These are phyloP conservation scores for Sepiola atlantica DNA, from an alignment of 2,888 invertebrate species.

Conservation along the genomic window DNA sequence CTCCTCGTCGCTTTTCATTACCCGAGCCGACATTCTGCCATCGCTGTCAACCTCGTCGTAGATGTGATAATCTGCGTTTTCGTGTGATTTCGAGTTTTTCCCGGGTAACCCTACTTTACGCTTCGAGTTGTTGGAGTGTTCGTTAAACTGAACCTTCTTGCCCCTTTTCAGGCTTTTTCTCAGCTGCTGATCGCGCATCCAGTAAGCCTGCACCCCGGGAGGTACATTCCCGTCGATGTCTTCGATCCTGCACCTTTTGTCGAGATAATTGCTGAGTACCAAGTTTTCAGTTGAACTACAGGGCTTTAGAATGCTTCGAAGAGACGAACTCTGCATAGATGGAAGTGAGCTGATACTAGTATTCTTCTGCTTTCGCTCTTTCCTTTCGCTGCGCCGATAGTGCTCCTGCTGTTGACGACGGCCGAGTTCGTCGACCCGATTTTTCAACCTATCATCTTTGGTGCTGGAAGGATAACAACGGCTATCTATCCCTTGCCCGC, in stretches of 20 bases:
- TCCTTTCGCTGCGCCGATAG: background rate
- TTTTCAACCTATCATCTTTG: background rate
- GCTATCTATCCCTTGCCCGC: background rate
- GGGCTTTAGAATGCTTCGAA: background rate
- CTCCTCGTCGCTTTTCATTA: background rate
- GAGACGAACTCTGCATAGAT: background rate
- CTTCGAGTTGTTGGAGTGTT: background rate
- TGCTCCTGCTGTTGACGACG: background rate
- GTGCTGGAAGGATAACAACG: background rate
- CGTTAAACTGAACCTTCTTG: slow-evolving; percentile 16
- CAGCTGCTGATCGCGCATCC: background rate
- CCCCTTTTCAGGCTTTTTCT: background rate
- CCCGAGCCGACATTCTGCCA: background rate
- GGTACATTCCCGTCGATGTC: background rate
- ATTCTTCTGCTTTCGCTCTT: background rate
- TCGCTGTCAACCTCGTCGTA: background rate
- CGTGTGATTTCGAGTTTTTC: background rate
- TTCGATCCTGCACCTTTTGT: slow-evolving; percentile 12
- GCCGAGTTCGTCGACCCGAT: background rate
- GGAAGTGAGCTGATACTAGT: background rate
- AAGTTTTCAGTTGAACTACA: background rate
- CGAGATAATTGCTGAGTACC: background rate
- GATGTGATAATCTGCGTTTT: background rate
- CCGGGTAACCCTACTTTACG: background rate
- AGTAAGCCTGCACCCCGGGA: background rate